A percentile compares a stretch with the other conserved stretches of the same genome.
Conservation (phyloP, 1,140 invertebrate genomes). For the Cecropterus lyciades region DNA sequence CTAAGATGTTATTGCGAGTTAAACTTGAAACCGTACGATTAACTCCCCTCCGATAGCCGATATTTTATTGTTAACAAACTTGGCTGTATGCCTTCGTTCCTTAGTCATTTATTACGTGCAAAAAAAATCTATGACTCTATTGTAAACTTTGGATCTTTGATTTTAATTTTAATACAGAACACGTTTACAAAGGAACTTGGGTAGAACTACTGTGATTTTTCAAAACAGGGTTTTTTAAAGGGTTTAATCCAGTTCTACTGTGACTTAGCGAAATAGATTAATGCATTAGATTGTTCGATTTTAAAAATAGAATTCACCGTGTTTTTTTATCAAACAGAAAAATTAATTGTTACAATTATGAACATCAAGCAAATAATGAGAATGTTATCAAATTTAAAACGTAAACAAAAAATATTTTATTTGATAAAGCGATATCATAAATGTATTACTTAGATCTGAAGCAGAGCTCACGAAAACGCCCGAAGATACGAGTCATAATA, state of each 20-base stretch:
- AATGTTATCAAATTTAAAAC: too few relatives aligned
- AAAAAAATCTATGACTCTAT: conserved; percentile 57
- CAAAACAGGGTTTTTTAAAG: conserved; percentile 17
- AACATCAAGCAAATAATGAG: too few relatives aligned
- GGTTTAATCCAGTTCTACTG: not conserved
- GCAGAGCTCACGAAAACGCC: too few relatives aligned
- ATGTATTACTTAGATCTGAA: too few relatives aligned
- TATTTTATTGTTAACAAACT: conserved; percentile 55
- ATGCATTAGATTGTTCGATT: not conserved
- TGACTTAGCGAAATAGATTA: not conserved
- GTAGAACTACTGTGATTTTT: conserved; percentile 29
- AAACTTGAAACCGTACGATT: conserved; percentile 37
- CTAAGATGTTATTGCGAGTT: conserved; percentile 33
- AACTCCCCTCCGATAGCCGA: conserved; percentile 53
- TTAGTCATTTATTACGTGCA: conserved; percentile 55
- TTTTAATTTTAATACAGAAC: conserved; percentile 49
- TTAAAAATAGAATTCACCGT: not conserved
- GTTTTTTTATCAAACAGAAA: too few relatives aligned
- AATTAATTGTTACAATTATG: too few relatives aligned
- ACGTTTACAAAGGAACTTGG: conserved; percentile 37
- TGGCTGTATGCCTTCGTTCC: conserved; percentile 52
- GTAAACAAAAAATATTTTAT: too few relatives aligned
- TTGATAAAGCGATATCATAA: too few relatives aligned
- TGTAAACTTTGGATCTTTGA: conserved; percentile 41
- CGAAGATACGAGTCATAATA: too few relatives aligned